Base-by-base conservation (phyloP, 92 coral and sea anemone genomes). In the Porites lobata region DNA sequence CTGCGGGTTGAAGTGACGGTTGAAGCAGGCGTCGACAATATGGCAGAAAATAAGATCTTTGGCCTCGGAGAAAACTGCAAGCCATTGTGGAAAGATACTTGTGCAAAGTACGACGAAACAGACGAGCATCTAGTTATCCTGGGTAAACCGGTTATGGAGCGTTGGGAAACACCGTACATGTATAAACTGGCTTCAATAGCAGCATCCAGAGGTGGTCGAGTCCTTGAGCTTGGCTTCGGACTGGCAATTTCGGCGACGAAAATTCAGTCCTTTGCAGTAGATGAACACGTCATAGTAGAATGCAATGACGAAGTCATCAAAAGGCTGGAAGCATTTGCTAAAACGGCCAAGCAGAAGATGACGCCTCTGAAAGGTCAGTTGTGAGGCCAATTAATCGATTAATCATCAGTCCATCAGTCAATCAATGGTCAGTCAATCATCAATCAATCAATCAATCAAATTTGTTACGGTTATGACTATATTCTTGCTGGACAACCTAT, bases 151-250 rank as follows among this genome's bases (percentile, higher is more conserved):
- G 99, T 97, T 2, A 97, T 97, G 99, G 98, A 97, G 86, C 92
- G 99, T 6, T 97, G 99, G 99, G 99, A 97, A 86, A 95, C 98
- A 17, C 99, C 99, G 5, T 97, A 80, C 86, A 97, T 97, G 99
- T 95, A 95, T 80, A 97, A 97, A 79, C 92, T 97, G n/a, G 99
- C 99, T 17, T 83, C 84, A 4, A 97, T 95, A 80, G 98, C 99
- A 3, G 94, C 96, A 17, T 95, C 98, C 24, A 87, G 87, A 72
- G 98, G 99, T 63, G 99, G 99, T 2, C 83, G 91, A 38, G 97
- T 97, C 26, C 89, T 97, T 69, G 99, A 97, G 75, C 94, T 97
- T 20, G 99, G 99, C 63, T 97, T 97, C 85, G 99, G 99, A 63
- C 93, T 97, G 98, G 99, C 91, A 12, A 95, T 97, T 52, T 80